Evolutionary conservation across 2,113 vertebrate genomes (phyloP).

Genomic region (Lophura nycthemera): DNA sequence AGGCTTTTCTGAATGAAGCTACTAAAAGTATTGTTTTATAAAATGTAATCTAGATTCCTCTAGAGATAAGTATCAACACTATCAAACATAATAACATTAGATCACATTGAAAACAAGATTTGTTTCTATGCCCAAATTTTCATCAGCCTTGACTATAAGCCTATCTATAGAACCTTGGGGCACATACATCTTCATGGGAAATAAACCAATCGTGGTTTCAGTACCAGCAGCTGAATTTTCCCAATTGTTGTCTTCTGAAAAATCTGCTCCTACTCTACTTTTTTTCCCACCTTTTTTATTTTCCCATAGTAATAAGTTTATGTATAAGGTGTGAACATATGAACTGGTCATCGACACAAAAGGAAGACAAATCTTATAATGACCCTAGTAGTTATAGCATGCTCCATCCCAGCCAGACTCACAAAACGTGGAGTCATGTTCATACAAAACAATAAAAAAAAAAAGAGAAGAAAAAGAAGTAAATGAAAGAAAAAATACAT

Average conservation of each 20-base stretch:
- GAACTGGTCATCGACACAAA: background rate
- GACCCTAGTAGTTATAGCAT: background rate
- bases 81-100: background rate
- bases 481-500: background rate
- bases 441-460: background rate
- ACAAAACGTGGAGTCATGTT: background rate
- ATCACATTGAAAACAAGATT: background rate
- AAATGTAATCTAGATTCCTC: background rate
- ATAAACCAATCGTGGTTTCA: background rate
- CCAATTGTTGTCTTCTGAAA: background rate
- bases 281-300: background rate
- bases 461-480: background rate
- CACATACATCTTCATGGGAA: background rate
- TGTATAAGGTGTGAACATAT: background rate
- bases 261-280: background rate
- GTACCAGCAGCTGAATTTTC: background rate
- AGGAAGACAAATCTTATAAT: background rate
- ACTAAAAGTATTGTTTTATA: background rate
- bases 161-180: background rate
- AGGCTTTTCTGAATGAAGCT: background rate
- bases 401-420: background rate
- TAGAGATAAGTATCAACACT: background rate
- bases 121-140: background rate
- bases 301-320: background rate
- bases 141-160: background rate